These are phyloP conservation scores for Blastomussa wellsi DNA, from an alignment of 92 coral and sea anemone species.

Conservation along the genomic window DNA sequence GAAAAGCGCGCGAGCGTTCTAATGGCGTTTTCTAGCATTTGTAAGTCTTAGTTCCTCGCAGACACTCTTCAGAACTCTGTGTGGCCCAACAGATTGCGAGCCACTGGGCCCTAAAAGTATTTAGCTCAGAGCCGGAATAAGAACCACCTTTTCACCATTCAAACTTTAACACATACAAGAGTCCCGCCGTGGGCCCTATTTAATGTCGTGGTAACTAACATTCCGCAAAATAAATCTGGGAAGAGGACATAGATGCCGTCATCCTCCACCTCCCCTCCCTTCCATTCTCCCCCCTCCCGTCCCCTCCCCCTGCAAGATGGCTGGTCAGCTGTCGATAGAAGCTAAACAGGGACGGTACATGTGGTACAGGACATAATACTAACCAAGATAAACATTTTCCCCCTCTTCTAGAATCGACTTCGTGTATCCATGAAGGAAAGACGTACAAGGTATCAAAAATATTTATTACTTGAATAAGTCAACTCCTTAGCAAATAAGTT, in stretches of 20 bases:
- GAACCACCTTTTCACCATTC: background rate
- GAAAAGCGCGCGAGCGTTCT: background rate
- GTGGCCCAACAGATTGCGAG: background rate
- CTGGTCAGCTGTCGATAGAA: background rate
- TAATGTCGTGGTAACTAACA: background rate
- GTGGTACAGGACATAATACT: background rate
- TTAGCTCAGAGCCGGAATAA: background rate
- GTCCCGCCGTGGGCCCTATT: background rate
- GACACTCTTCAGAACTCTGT: too few species aligned
- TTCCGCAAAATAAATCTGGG: background rate
- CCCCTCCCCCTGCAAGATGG: background rate
- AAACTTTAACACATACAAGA: background rate
- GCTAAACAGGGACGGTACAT: background rate
- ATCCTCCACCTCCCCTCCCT: too few species aligned
- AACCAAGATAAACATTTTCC: background rate
- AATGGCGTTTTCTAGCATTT: too few species aligned
- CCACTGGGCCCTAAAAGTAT: background rate
- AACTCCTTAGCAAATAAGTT: background rate
- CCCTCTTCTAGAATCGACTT: background rate
- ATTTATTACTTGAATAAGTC: background rate
- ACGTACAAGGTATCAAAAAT: slow-evolving; percentile 8
- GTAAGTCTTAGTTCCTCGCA: too few species aligned
- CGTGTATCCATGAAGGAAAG: slow-evolving; percentile 23
- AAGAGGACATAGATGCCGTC: too few species aligned
- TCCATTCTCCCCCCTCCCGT: background rate